These are phyloP conservation scores for Percopsis transmontana DNA, from an alignment of 2,113 vertebrate species.

Conservation along the genomic window DNA sequence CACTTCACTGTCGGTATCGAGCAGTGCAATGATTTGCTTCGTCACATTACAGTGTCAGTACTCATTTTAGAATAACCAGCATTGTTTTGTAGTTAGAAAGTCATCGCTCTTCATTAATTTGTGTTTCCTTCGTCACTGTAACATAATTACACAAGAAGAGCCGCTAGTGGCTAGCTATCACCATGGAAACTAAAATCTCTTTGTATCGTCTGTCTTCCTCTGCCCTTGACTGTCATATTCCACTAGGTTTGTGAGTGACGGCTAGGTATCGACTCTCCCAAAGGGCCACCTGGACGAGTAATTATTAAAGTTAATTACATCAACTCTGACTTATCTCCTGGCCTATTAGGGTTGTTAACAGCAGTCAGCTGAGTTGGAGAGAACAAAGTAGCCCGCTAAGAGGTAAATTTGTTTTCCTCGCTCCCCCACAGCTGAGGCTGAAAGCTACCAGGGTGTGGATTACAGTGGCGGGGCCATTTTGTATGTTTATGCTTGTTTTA, in stretches of 20 bases:
- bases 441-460: constrained; percentile 28
- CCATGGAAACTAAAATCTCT: constrained; percentile 15
- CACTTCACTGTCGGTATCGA: too few relatives aligned
- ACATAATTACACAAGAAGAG: constrained; percentile 18
- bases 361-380: constrained; percentile 22
- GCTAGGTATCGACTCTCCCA: constrained; percentile 10
- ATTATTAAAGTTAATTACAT: constrained; percentile 36
- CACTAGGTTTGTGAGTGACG: constrained; percentile 15
- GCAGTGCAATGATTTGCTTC: not conserved
- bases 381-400: constrained; percentile 32
- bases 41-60: constrained; percentile 14
- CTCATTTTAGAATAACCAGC: constrained; percentile 30
- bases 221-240: constrained; percentile 15
- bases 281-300: constrained; percentile 33
- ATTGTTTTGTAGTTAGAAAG: constrained; percentile 14
- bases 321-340: constrained; percentile 26
- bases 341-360: constrained; percentile 35
- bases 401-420: constrained; percentile 38
- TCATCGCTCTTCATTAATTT: constrained; percentile 17
- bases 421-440: constrained; percentile 20
- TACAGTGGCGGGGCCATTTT: constrained; percentile 28
- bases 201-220: constrained; percentile 4
- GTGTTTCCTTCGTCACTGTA: constrained; percentile 16
- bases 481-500: constrained; percentile 50
- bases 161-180: not conserved